These are phyloP conservation scores for Paradoxurus hermaphroditus DNA, from an alignment of 2,113 vertebrate genomes.

Conservation along the genomic window DNA sequence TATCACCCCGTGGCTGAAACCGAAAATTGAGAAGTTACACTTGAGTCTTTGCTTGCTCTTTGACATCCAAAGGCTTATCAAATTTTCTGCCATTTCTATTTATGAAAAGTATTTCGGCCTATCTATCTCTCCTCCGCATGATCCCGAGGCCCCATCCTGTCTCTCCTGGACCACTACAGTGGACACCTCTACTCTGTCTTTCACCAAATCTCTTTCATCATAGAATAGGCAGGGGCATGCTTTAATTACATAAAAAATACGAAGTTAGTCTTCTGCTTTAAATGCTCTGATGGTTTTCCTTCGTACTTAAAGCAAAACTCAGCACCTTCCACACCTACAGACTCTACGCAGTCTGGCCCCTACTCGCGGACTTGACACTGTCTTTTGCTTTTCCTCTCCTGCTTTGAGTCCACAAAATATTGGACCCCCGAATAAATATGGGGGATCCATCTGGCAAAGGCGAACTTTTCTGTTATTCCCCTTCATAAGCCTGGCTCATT, in stretches of 20 bases:
- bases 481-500: not conserved
- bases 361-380: not conserved
- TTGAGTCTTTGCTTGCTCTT: not conserved
- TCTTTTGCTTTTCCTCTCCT: not conserved
- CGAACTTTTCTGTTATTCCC: not conserved
- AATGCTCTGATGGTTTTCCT: not conserved
- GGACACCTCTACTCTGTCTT: not conserved
- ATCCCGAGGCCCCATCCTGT: rapidly evolving
- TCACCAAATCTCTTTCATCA: not conserved
- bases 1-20: not conserved
- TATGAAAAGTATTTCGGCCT: not conserved
- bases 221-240: not conserved
- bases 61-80: not conserved
- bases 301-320: not conserved
- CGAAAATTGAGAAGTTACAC: not conserved
- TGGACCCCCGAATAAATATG: not conserved
- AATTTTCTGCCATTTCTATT: not conserved
- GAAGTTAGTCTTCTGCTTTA: not conserved
- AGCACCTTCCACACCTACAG: not conserved
- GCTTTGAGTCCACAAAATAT: not conserved
- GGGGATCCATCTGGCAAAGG: not conserved
- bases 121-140: too few relatives aligned
- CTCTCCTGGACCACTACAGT: not conserved
- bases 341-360: not conserved
- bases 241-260: not conserved